Conservation (phyloP, 2,888 invertebrate genomes). For the Linnaemya tessellans region DNA sequence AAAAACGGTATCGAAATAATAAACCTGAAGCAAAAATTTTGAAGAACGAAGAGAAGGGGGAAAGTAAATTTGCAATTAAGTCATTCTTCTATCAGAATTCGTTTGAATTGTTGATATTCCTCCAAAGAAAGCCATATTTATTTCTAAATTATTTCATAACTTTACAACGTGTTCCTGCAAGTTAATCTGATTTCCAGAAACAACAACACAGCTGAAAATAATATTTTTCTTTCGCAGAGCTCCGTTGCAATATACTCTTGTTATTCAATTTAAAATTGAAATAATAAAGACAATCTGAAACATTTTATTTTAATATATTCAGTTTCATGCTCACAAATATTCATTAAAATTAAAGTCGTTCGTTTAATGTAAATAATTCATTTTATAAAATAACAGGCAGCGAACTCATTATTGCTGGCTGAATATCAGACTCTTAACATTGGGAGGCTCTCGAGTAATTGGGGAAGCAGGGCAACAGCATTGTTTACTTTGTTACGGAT, state of each 20-base stretch:
- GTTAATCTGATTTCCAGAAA: too few relatives aligned
- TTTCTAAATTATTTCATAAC: too few relatives aligned
- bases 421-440: constrained; percentile 13
- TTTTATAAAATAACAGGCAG: neutral
- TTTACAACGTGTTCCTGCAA: too few relatives aligned
- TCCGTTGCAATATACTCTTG: neutral
- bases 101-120: too few relatives aligned
- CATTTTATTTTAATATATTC: neutral
- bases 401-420: neutral
- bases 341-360: neutral
- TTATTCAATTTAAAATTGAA: neutral
- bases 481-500: constrained; percentile 24
- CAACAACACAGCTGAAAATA: neutral
- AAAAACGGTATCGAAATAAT: too few relatives aligned
- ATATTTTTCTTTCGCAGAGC: neutral
- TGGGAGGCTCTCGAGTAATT: constrained; percentile 7
- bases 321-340: neutral
- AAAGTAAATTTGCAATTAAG: too few relatives aligned
- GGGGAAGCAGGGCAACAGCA: constrained; percentile 8
- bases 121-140: too few relatives aligned
- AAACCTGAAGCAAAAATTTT: too few relatives aligned
- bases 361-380: neutral
- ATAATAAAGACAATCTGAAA: neutral
- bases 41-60: too few relatives aligned
- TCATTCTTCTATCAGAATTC: too few relatives aligned